Evolutionary conservation across 2,113 vertebrate genomes (phyloP), one percentile per base, ranked within the genome.

Genomic region (Xyrauchen texanus): DNA sequence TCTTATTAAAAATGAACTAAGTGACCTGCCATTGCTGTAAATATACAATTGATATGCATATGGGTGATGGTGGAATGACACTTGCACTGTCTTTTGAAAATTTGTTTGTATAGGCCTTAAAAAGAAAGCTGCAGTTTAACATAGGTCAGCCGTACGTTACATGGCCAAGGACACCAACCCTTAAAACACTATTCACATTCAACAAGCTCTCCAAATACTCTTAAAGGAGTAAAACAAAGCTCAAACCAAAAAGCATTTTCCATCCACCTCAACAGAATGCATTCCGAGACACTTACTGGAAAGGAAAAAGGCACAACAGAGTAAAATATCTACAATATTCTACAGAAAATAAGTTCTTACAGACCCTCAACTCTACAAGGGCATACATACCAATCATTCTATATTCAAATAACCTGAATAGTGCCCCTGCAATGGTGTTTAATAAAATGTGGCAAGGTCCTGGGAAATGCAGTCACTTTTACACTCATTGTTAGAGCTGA

Each of bases 361-460:
- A 65, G 61, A 44, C 12, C 49, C 51, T 61, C 15, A 73, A 13
- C 70, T 65, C 52, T 76, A 13, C 16, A 76, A 76, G 49, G 8
- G 13, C 13, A 4, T 58, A n/a, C 13, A 6, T 5, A n/a, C n/a
- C 55, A 15, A 34, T 34, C n/a, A 13, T 13, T 58, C 7, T 7
- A n/a, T n/a, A 34, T 34, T 74, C 58, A 74, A 42, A 63, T 74
- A 62, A 74, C 5, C 5, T 34, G 21, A 34, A 34, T 34, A 16
- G 21, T 75, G 47, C 51, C 34, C 6, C 13, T 64, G 8, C 49
- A 55, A 15, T n/a, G 8, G 3, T 15, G 12, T 21, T 64, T 7
- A 53, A 65, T 76, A 42, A 76, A 55, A 34, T 65, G 21, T 0
- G 60, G 63, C 60, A 74, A 74, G 58, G 69, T 60, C 69, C 44